phyloP scores from a whole-genome alignment of 1,140 invertebrate species.

The Teleogryllus occipitalis region DNA sequence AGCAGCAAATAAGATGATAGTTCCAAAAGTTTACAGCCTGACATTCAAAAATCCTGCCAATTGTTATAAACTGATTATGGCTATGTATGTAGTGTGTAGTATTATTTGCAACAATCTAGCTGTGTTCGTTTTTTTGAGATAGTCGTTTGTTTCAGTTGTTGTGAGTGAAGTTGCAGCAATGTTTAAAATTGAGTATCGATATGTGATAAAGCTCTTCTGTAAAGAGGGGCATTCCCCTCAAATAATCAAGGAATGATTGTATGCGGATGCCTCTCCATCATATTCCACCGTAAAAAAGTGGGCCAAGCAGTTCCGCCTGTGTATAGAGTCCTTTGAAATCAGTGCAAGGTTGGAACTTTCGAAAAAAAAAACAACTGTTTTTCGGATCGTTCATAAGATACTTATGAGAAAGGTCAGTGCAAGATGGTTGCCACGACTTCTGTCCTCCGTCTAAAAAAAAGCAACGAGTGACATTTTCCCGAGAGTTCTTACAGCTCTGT shows the following conservation, averaged over 20 bases:
- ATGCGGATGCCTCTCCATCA: background rate
- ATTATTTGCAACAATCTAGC: background rate
- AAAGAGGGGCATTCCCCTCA: background rate
- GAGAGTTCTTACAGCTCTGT: no score
- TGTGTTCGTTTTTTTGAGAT: background rate
- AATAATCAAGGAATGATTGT: constrained; percentile 1
- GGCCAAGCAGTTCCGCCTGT: background rate
- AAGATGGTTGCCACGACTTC: no score
- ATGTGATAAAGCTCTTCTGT: background rate
- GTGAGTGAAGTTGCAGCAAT: background rate
- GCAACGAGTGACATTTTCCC: no score
- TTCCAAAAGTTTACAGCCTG: background rate
- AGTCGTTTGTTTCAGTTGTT: background rate
- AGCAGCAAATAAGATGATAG: no score
- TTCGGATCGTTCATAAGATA: no score
- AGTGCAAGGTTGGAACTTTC: constrained; percentile 4
- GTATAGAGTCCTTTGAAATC: background rate
- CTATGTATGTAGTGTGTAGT: background rate
- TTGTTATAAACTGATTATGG: background rate
- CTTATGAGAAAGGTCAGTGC: no score
- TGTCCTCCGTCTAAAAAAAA: no score
- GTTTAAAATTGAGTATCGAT: constrained; percentile 7
- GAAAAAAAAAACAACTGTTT: background rate
- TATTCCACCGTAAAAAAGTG: constrained; percentile 11
- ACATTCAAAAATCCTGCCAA: background rate